phyloP scores from a whole-genome alignment of 2,797 vertebrate species.

The Sebastes vulpes region DNA sequence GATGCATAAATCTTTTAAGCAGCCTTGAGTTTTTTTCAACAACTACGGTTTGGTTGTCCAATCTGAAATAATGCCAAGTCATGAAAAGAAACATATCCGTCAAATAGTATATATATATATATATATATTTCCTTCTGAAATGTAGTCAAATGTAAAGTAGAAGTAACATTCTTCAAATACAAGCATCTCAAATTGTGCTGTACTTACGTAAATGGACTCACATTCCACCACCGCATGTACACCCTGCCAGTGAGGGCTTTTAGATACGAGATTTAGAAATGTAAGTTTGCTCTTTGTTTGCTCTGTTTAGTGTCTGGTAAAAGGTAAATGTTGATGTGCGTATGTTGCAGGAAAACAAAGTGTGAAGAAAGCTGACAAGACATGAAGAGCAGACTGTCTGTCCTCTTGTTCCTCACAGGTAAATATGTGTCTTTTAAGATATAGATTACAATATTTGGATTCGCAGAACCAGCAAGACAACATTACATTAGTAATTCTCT shows the following conservation, averaged over 20 bases:
- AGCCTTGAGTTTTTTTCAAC: too few species aligned
- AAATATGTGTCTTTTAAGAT: background rate
- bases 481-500: background rate
- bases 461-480: background rate
- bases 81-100: background rate
- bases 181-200: background rate
- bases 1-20: too few species aligned
- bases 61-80: background rate
- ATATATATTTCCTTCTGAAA: background rate
- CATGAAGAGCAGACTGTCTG: background rate
- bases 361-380: background rate
- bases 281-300: too few species aligned
- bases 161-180: background rate
- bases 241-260: too few species aligned
- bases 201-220: background rate
- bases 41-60: too few species aligned
- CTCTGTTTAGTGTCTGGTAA: background rate
- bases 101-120: background rate
- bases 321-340: background rate
- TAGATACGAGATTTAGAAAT: too few species aligned
- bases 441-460: background rate
- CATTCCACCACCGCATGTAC: too few species aligned
- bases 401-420: constrained; percentile 16
- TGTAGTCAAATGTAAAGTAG: too few species aligned
- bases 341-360: background rate